Conservation (phyloP, 2,888 invertebrate species). For the Morinoia aosen region DNA sequence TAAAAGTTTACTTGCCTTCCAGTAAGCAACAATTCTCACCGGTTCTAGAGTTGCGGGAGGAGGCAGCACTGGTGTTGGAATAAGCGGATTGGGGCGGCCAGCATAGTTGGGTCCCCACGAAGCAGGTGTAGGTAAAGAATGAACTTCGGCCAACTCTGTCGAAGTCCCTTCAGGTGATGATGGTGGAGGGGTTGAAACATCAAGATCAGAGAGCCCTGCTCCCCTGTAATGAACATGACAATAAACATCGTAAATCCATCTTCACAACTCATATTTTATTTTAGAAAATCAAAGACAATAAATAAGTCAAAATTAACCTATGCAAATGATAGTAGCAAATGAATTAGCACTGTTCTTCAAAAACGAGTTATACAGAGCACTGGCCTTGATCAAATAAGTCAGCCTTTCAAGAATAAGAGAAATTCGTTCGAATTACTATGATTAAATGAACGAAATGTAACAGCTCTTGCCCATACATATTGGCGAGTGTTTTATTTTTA, state of each 20-base stretch:
- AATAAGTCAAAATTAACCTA: not conserved
- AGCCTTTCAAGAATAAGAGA: too few relatives aligned
- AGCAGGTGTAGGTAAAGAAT: not conserved
- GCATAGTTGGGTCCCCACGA: not conserved
- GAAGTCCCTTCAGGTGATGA: not conserved
- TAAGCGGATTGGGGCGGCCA: not conserved
- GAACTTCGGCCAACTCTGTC: not conserved
- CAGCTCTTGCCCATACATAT: too few relatives aligned
- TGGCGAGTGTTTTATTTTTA: too few relatives aligned
- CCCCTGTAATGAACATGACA: not conserved
- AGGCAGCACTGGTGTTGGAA: not conserved
- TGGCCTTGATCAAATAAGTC: too few relatives aligned
- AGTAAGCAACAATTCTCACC: not conserved
- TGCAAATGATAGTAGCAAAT: too few relatives aligned
- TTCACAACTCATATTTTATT: not conserved
- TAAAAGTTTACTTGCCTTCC: not conserved
- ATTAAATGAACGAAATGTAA: too few relatives aligned
- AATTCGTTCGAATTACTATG: too few relatives aligned
- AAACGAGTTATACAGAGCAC: too few relatives aligned
- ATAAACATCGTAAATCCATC: not conserved
- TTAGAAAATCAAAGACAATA: too few relatives aligned
- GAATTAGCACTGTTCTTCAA: too few relatives aligned
- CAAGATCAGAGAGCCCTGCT: not conserved
- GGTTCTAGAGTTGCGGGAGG: not conserved
- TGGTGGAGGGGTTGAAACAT: not conserved